Conservation (phyloP, 2,113 vertebrate genomes). For the Ochotona curzoniae region DNA sequence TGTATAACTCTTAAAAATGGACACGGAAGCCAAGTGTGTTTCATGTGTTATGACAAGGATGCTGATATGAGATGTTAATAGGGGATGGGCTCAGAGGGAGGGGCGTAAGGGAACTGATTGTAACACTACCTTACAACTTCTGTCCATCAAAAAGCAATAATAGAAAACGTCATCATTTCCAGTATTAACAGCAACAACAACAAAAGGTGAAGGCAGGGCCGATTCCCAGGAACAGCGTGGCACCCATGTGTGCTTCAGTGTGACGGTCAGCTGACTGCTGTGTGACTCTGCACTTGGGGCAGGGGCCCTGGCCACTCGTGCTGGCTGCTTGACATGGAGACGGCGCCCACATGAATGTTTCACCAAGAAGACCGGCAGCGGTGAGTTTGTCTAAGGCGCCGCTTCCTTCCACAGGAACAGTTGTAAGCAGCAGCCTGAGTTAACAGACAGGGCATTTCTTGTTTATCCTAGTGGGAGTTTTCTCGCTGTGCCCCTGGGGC, state of each 20-base stretch:
- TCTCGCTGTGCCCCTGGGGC: accelerated
- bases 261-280: not conserved
- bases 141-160: too few species aligned
- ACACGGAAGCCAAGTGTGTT: too few species aligned
- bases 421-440: not conserved
- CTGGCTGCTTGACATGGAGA: not conserved
- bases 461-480: not conserved
- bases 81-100: too few species aligned
- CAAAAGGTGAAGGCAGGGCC: not conserved
- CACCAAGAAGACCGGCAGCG: not conserved
- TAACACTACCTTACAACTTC: too few species aligned
- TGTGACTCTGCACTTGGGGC: not conserved
- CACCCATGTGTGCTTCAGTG: not conserved
- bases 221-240: not conserved
- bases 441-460: not conserved
- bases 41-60: too few species aligned
- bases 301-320: too few species aligned
- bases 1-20: too few species aligned
- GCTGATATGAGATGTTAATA: too few species aligned
- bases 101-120: too few species aligned
- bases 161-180: too few species aligned
- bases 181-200: not conserved
- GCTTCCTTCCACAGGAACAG: not conserved
- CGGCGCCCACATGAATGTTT: not conserved
- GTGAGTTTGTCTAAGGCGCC: not conserved